Base-by-base conservation (phyloP, 1,140 invertebrate genomes). In the Campoletis sonorensis region DNA sequence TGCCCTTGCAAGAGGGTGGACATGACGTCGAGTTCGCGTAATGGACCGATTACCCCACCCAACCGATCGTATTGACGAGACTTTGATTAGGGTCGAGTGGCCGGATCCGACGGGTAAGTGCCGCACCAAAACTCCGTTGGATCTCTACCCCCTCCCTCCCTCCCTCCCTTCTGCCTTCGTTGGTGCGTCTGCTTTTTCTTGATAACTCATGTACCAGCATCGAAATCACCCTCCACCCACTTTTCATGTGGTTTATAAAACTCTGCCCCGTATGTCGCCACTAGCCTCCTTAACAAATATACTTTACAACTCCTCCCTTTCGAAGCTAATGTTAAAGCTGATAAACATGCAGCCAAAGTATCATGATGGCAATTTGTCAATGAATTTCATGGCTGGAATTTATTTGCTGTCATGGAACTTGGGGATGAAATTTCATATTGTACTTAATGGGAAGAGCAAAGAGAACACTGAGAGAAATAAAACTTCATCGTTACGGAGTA, bases 71-170 rank as follows among this genome's bases (percentile, higher is more conserved):
- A 91, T 91, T 92, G 90, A 92, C 90, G 90, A 92, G 91, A 92
- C 89, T 92, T 92, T 92, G 91, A 92, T 92, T 92, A 91, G 91
- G 91, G 90, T 91, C 89, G 90, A 91, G 91, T 91, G 88, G 90
- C 85, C 87, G 83, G 89, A 91, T 91, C 88, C 90, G 90, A 90
- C 86, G 88, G 87, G 87, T 88, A 89, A 91, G 88, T 90, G 88
- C 85, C 86, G 40, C 13, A 45, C 40, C 40, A 45, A 45, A 58
- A 58, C 68, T 79, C 75, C 86, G 68, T 79, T 86, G 84, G 80
- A 84, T 81, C 70, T 33, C 21, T 54, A 16, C 23, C 7, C 27
- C 30, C 58, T 64, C 21, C 40, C 83, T 85, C 79, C 80, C 68
- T 79, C 33, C 58, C 49, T 13, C 37, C 58, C 30, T 64, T 54